A percentile compares a stretch with the other conserved stretches of the same genome.
These are phyloP conservation scores for Philhelius pedissequus DNA, from an alignment of 2,888 invertebrate genomes.

Conservation along the genomic window DNA sequence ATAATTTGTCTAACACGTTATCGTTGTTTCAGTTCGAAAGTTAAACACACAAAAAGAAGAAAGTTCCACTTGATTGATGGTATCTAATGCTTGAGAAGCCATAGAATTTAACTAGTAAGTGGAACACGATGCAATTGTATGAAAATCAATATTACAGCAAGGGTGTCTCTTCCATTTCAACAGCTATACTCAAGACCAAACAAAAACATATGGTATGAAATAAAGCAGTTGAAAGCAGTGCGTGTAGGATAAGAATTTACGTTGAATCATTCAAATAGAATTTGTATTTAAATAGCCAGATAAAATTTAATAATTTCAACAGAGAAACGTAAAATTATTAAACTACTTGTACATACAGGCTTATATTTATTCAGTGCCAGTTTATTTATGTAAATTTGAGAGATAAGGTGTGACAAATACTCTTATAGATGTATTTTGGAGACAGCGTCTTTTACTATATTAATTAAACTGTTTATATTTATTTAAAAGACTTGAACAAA, in stretches of 20 bases:
- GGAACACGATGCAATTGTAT: slow-evolving; percentile 50
- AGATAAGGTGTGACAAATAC: slow-evolving; percentile 15
- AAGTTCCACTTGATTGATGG: slow-evolving; percentile 28
- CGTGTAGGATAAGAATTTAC: background rate
- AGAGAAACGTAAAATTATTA: background rate
- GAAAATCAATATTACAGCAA: slow-evolving; percentile 59
- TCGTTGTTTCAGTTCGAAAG: slow-evolving; percentile 59
- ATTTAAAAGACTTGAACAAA: background rate
- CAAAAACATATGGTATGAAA: background rate
- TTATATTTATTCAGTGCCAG: slow-evolving; percentile 16
- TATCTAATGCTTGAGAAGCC: slow-evolving; percentile 55
- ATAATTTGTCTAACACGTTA: slow-evolving; percentile 6
- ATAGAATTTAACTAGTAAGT: slow-evolving; percentile 42
- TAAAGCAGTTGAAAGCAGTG: background rate
- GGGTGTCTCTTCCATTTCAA: slow-evolving; percentile 41
- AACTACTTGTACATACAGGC: too few species aligned
- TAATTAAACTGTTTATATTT: background rate
- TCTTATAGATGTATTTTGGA: background rate
- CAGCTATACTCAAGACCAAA: background rate
- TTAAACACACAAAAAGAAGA: slow-evolving; percentile 32
- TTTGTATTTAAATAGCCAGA: slow-evolving; percentile 47
- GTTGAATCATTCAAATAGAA: background rate
- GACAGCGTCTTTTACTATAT: background rate
- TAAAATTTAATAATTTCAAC: slow-evolving; percentile 17
- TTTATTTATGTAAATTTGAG: background rate